Percentiles rank a stretch among this genome's conserved stretches.
Conservation (phyloP, 1,140 invertebrate species). For the Trichoplusia ni region DNA sequence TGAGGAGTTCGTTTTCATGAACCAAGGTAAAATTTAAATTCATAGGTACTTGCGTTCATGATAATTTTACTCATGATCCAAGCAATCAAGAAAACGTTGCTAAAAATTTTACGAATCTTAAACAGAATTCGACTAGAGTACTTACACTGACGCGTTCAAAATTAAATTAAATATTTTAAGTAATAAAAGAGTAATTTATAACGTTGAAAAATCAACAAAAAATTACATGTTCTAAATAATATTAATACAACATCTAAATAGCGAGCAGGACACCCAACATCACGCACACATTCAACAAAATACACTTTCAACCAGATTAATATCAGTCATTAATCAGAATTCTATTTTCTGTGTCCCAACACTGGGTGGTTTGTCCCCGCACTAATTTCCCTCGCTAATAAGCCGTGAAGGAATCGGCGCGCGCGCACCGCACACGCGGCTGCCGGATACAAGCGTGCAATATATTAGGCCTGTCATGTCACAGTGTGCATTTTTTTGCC, state of each 20-base stretch:
- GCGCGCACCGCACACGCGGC: slow-evolving; percentile 51
- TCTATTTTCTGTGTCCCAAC: slow-evolving; percentile 26
- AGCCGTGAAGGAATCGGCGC: slow-evolving; percentile 55
- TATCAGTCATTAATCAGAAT: slow-evolving; percentile 20
- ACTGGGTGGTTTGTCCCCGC: slow-evolving; percentile 30
- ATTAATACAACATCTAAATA: slow-evolving; percentile 19
- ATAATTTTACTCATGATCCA: too few species aligned
- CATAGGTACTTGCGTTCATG: too few species aligned
- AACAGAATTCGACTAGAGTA: too few species aligned
- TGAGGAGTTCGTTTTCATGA: too few species aligned
- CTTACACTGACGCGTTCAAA: too few species aligned
- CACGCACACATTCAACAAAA: slow-evolving; percentile 11
- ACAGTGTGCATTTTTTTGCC: slow-evolving; percentile 19
- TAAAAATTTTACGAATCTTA: too few species aligned
- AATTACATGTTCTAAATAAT: background rate
- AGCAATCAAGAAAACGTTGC: too few species aligned
- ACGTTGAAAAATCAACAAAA: background rate
- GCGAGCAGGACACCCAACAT: slow-evolving; percentile 15
- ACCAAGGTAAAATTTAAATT: too few species aligned
- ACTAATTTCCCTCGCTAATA: slow-evolving; percentile 64
- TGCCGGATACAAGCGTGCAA: slow-evolving; percentile 50
- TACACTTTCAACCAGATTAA: slow-evolving; percentile 24
- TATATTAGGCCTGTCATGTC: slow-evolving; percentile 54
- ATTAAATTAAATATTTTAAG: too few species aligned
- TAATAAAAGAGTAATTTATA: background rate